Evolutionary conservation across 1,140 invertebrate genomes (phyloP).

Genomic region (Pseudomyrmex gracilis): DNA sequence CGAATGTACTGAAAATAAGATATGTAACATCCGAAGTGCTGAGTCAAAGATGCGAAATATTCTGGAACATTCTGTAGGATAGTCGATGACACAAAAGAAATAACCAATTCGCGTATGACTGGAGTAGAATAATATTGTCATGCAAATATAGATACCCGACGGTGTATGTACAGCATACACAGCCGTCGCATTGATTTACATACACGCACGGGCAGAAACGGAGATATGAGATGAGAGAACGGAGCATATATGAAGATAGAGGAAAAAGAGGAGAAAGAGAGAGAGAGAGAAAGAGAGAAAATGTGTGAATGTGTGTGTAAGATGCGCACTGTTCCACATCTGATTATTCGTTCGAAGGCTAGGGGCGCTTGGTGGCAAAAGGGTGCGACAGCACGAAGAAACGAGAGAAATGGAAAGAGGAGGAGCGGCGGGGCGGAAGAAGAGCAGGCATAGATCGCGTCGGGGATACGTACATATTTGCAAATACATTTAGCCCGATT

Average conservation of each 20-base stretch:
- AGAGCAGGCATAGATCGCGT: conserved; percentile 72
- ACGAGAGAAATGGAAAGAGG: conserved; percentile 37
- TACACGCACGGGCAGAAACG: conserved; percentile 69
- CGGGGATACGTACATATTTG: conserved; percentile 82
- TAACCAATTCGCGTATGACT: conserved; percentile 75
- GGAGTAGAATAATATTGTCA: conserved; percentile 81
- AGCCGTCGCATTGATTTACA: conserved; percentile 79
- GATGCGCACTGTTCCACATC: conserved; percentile 65
- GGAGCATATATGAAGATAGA: conserved; percentile 41
- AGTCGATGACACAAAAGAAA: conserved; percentile 64
- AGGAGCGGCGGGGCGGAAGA: conserved; percentile 20
- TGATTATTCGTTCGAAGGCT: conserved; percentile 79
- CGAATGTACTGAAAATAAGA: not conserved
- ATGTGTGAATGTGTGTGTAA: not conserved
- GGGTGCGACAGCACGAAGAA: conserved; percentile 38
- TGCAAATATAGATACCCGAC: conserved; percentile 78
- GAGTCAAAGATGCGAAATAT: not conserved
- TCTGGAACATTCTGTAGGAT: conserved; percentile 60
- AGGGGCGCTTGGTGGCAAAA: conserved; percentile 56
- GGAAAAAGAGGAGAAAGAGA: conserved; percentile 21
- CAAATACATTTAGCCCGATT: conserved; percentile 82
- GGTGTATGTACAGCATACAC: conserved; percentile 61
- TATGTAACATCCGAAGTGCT: not conserved
- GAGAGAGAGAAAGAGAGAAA: conserved; percentile 9
- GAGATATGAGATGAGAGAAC: conserved; percentile 52